These are phyloP conservation scores for Zygothrica quintamaculata DNA, from an alignment of 2,888 invertebrate species.

Conservation along the genomic window DNA sequence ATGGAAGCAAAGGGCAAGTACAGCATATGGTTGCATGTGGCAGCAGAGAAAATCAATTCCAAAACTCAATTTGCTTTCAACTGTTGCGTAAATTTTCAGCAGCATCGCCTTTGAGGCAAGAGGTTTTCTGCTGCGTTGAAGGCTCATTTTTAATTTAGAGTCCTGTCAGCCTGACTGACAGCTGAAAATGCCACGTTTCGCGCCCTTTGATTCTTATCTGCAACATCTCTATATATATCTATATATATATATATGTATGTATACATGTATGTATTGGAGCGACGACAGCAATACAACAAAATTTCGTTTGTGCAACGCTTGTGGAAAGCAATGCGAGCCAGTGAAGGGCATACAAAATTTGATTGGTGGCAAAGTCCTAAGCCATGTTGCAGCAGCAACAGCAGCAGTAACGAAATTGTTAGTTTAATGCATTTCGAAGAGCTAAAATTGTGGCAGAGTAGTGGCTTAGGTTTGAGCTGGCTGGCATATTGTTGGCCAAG, in stretches of 20 bases:
- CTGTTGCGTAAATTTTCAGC: constrained; percentile 21
- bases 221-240: no score
- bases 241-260: no score
- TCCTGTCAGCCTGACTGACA: constrained; percentile 21
- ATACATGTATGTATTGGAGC: no score
- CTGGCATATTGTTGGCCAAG: not conserved
- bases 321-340: not conserved
- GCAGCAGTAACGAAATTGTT: not conserved
- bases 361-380: constrained; percentile 15
- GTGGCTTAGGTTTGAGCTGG: constrained; percentile 7
- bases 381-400: not conserved
- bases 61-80: constrained; percentile 30
- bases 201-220: constrained; percentile 2
- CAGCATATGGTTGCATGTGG: not conserved
- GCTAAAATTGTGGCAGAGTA: no score
- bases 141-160: constrained; percentile 42
- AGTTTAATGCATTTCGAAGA: constrained; percentile 31
- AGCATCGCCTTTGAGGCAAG: constrained; percentile 25
- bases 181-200: constrained; percentile 7
- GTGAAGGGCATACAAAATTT: constrained; percentile 16
- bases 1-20: not conserved
- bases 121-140: constrained; percentile 1
- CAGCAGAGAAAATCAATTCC: constrained; percentile 30
- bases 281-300: constrained; percentile 6
- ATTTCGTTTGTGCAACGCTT: constrained; percentile 7